Evolutionary conservation across 2,888 invertebrate species (phyloP).

Genomic region (Pterostichus niger): DNA sequence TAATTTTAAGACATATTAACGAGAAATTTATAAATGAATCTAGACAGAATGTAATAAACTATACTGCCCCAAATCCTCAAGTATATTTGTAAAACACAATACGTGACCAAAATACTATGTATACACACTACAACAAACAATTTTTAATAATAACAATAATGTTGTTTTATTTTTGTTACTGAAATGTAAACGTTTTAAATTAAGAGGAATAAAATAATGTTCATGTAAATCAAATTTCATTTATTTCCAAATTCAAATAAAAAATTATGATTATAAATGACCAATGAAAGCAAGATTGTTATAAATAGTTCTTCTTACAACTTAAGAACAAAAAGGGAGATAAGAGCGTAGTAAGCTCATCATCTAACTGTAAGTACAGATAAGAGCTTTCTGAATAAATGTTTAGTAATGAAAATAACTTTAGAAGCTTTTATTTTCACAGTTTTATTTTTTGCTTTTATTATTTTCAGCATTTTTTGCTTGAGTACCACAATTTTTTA

Average conservation of each 20-base stretch:
- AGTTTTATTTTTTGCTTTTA: background rate
- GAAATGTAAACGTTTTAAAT: conserved; percentile 20
- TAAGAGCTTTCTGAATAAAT: conserved; percentile 2
- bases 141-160: conserved; percentile 17
- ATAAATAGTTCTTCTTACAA: no score
- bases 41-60: no score
- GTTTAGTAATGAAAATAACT: background rate
- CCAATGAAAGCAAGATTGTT: no score
- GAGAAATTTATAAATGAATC: no score
- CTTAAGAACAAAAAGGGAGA: no score
- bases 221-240: conserved; percentile 25
- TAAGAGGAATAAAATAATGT: conserved; percentile 2
- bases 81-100: conserved; percentile 4
- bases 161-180: conserved; percentile 40
- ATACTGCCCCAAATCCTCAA: conserved; percentile 23
- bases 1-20: no score
- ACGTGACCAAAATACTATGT: conserved; percentile 21
- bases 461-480: background rate
- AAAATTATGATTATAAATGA: no score
- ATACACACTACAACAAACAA: conserved; percentile 3
- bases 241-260: no score
- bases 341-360: no score
- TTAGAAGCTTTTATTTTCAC: background rate
- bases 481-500: no score
- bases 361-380: background rate